Base-by-base conservation (phyloP, 1,140 invertebrate species). In the Cyphomyrmex costatus region DNA sequence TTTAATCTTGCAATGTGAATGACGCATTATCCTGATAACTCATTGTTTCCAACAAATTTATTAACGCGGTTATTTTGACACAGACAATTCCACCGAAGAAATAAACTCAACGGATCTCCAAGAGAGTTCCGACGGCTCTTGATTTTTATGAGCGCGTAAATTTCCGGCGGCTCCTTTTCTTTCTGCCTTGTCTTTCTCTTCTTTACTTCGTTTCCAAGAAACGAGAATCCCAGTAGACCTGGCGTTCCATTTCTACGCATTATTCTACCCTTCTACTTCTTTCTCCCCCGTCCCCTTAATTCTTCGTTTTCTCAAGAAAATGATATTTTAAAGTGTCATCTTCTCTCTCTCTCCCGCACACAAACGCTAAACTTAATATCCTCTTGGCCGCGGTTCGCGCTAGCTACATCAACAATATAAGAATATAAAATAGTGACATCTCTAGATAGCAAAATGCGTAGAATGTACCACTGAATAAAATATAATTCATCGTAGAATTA, bases 131-230 rank as follows among this genome's bases (percentile, higher is more conserved):
- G 93, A 93, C 91, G 94, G 92, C 94, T 94, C 94, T 94, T 95
- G 94, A 94, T 95, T 94, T 94, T 95, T 95, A 94, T 93, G 94
- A 94, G 93, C 92, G 90, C 92, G 94, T 95, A 95, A 94, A 95
- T 95, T 94, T 92, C 92, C 53, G 36, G 36, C 70, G 36, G 68
- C 79, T 83, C 36, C 53, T 83, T 60, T 83, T 83, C 79, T 83
- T 83, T 83, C n/a, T 61, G 27, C 42, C 36, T 27, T 83, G 79
- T 74, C 78, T 88, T 73, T 68, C 56, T 87, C 58, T 63, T 78
- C 51, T 70, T 77, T 77, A 79, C 77, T 88, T 88, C 51, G 74
- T 79, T 79, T 79, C 76, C 76, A 61, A 80, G 76, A 58, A 66
- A 85, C 83, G 76, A 85, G 83, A 85, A 85, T 85, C 76, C 83